phyloP scores from a whole-genome alignment of 92 coral and sea anemone genomes.

The Palythoa caribaeorum region DNA sequence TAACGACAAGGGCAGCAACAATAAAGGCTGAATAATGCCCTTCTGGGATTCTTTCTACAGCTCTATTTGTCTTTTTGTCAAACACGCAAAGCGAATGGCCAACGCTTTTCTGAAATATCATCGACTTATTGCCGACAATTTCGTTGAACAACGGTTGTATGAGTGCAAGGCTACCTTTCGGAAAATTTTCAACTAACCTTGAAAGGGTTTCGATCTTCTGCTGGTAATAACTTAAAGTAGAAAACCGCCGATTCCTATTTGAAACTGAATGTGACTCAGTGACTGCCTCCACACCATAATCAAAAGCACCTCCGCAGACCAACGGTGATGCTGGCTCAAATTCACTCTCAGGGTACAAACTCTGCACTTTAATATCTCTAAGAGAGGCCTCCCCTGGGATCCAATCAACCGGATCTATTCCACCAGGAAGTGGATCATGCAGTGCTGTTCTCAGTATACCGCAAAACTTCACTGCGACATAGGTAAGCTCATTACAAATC shows the following conservation, averaged over 20 bases:
- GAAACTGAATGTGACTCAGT: conserved; percentile 11
- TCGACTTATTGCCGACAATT: conserved; percentile 80
- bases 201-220: conserved; percentile 73
- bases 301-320: conserved; percentile 22
- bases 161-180: conserved; percentile 58
- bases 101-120: conserved; percentile 64
- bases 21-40: conserved; percentile 89
- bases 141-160: conserved; percentile 80
- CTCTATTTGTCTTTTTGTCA: conserved; percentile 62
- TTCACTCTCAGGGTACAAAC: conserved; percentile 30
- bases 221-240: conserved; percentile 77
- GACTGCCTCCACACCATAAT: background rate
- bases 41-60: conserved; percentile 78
- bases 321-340: conserved; percentile 38
- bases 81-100: conserved; percentile 36
- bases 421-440: conserved; percentile 85
- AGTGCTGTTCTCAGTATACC: conserved; percentile 67
- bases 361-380: conserved; percentile 45
- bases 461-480: conserved; percentile 68
- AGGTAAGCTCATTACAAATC: conserved; percentile 64
- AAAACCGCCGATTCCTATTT: conserved; percentile 44
- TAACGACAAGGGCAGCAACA: conserved; percentile 82
- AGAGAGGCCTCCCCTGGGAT: conserved; percentile 73
- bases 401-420: conserved; percentile 81
- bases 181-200: conserved; percentile 61